Conservation (phyloP, 1,140 invertebrate species). For the Dinoponera quadriceps region DNA sequence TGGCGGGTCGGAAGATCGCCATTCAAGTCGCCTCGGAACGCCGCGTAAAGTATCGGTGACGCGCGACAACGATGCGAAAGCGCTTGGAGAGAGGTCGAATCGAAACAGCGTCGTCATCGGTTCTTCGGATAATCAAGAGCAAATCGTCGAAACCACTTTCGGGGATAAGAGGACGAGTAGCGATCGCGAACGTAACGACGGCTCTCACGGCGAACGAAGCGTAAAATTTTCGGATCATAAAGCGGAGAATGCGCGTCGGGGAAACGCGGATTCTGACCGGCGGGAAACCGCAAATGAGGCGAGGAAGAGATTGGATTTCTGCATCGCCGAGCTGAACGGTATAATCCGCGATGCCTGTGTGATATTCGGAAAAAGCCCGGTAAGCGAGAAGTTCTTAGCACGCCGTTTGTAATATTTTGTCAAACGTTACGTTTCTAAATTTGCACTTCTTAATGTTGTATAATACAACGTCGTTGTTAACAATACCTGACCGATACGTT, state of each 20-base stretch:
- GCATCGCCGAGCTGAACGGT: constrained; percentile 66
- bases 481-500: too few species aligned
- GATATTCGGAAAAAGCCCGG: constrained; percentile 25
- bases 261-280: not conserved
- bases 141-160: not conserved
- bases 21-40: too few species aligned
- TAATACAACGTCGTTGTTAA: too few species aligned
- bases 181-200: not conserved
- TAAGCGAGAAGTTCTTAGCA: not conserved
- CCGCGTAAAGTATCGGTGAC: not conserved
- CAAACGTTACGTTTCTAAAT: too few species aligned
- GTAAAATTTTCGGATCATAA: constrained; percentile 1
- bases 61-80: not conserved
- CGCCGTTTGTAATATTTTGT: too few species aligned
- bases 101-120: not conserved
- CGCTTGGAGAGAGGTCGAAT: not conserved
- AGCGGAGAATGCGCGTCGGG: not conserved
- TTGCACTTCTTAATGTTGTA: too few species aligned
- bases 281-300: constrained; percentile 6
- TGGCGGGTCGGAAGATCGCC: not conserved
- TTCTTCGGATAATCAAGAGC: not conserved
- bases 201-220: not conserved
- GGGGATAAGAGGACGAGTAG: not conserved
- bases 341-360: constrained; percentile 66
- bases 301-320: constrained; percentile 64